phyloP scores from a whole-genome alignment of 2,113 vertebrate genomes.

The Ochotona curzoniae region DNA sequence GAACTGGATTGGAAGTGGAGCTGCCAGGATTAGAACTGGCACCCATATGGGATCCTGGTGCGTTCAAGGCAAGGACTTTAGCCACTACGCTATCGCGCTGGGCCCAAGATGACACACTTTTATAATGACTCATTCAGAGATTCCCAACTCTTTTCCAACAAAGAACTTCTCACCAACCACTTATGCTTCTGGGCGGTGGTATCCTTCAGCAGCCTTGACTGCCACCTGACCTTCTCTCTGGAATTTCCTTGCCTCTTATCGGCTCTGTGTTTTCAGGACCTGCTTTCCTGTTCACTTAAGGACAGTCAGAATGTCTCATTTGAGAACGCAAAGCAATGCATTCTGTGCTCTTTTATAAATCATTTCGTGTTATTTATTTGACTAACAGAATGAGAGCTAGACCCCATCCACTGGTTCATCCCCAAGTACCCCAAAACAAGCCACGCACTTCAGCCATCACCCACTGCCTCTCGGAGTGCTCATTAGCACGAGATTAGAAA shows the following conservation, averaged over 20 bases:
- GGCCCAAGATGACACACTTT: not conserved
- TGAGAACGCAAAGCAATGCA: not conserved
- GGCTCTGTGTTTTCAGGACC: not conserved
- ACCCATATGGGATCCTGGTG: too few species aligned
- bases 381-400: too few species aligned
- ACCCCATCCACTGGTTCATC: too few species aligned
- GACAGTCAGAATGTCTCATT: not conserved
- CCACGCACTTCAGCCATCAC: too few species aligned
- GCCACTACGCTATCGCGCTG: too few species aligned
- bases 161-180: not conserved
- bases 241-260: not conserved
- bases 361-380: too few species aligned
- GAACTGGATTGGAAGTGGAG: too few species aligned
- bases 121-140: not conserved
- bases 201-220: not conserved
- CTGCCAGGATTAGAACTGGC: too few species aligned
- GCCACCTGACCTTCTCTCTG: not conserved
- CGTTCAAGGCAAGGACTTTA: too few species aligned
- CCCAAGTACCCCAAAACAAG: too few species aligned
- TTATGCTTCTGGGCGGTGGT: not conserved
- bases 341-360: not conserved
- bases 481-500: too few species aligned
- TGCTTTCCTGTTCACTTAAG: not conserved
- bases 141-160: not conserved
- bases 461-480: too few species aligned